Conservation (phyloP, 2,888 invertebrate species). For the Orchestes rusci region DNA sequence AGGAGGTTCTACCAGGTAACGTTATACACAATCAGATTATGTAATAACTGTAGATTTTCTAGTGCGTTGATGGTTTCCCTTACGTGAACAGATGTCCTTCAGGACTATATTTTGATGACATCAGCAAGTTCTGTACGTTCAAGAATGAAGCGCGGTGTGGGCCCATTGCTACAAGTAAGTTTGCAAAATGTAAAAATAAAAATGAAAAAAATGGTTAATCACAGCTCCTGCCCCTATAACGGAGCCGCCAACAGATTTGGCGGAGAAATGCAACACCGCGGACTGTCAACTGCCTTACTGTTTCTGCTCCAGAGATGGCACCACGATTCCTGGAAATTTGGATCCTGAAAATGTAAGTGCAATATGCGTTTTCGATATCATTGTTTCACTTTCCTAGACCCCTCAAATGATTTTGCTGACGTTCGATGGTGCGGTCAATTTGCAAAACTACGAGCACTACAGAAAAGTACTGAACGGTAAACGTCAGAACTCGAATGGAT, state of each 20-base stretch:
- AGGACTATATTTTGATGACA: constrained; percentile 83
- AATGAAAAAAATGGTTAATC: constrained; percentile 26
- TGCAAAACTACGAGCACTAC: constrained; percentile 85
- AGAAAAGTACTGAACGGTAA: constrained; percentile 75
- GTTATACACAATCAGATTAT: neutral
- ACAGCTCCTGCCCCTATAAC: constrained; percentile 75
- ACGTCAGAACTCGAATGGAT: constrained; percentile 82
- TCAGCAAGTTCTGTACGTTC: constrained; percentile 85
- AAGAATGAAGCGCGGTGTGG: constrained; percentile 86
- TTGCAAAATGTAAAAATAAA: neutral
- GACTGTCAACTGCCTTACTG: constrained; percentile 81
- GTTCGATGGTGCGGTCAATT: constrained; percentile 88
- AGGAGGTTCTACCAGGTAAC: constrained; percentile 81
- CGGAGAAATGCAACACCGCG: constrained; percentile 67
- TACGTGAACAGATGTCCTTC: constrained; percentile 85
- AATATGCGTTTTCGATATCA: neutral
- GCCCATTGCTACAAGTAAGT: constrained; percentile 78
- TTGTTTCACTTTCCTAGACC: constrained; percentile 51
- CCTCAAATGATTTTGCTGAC: constrained; percentile 91
- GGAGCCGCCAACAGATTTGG: constrained; percentile 72
- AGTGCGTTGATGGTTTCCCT: constrained; percentile 88
- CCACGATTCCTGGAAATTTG: constrained; percentile 75
- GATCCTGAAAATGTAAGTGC: constrained; percentile 69
- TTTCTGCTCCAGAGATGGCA: constrained; percentile 88
- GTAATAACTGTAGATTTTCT: constrained; percentile 27